phyloP scores from a whole-genome alignment of 2,888 invertebrate genomes.

The Lasioglossum calceatum region DNA sequence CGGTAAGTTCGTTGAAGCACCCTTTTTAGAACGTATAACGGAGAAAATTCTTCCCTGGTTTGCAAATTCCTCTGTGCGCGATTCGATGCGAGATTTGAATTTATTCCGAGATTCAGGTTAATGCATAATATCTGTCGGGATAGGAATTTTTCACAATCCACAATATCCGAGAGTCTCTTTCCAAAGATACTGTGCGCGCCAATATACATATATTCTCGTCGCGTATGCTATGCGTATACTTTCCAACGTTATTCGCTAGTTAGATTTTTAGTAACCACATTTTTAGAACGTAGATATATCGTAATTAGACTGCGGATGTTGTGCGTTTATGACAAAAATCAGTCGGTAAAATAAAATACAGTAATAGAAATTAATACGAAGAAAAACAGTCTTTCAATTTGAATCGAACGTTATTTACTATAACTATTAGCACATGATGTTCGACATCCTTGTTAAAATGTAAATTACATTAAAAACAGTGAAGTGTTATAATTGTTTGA shows the following conservation, averaged over 20 bases:
- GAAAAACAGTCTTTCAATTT: too few relatives aligned
- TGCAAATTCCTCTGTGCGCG: background rate
- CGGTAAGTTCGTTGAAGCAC: conserved; percentile 12
- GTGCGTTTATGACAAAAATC: background rate
- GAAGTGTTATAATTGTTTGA: background rate
- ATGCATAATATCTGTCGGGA: background rate
- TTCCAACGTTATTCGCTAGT: too few relatives aligned
- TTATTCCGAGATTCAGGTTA: conserved; percentile 1
- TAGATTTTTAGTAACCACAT: background rate
- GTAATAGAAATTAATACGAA: too few relatives aligned
- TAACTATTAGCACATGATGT: too few relatives aligned
- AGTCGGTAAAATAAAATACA: background rate
- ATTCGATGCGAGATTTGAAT: background rate
- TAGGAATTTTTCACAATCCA: background rate
- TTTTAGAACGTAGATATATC: background rate
- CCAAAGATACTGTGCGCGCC: background rate
- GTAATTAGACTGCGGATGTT: background rate
- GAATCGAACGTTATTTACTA: too few relatives aligned
- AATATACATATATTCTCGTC: background rate
- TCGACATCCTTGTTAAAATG: too few relatives aligned
- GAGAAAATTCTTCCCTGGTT: background rate
- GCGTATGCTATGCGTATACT: background rate
- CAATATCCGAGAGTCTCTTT: background rate
- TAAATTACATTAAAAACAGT: background rate
- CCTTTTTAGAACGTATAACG: background rate